phyloP scores from a whole-genome alignment of 2,888 invertebrate genomes.

The Leptinotarsa rubiginosa region DNA sequence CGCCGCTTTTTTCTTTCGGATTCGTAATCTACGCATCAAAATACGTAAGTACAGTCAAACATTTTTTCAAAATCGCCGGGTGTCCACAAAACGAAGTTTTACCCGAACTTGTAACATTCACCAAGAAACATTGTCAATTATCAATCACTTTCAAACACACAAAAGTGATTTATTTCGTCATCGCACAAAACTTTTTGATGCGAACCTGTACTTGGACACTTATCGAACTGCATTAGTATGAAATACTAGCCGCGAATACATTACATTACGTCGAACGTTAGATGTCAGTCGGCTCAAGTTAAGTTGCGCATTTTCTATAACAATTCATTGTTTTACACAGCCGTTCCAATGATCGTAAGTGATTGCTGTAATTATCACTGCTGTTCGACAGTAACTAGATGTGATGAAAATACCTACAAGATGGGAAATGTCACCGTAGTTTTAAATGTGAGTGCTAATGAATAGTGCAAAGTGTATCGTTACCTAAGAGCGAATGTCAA shows the following conservation, averaged over 20 bases:
- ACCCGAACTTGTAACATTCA: too few species aligned
- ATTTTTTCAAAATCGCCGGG: too few species aligned
- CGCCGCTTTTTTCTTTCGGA: too few species aligned
- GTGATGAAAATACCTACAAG: not conserved
- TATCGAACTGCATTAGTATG: slow-evolving; percentile 30
- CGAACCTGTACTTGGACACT: not conserved
- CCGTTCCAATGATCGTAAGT: not conserved
- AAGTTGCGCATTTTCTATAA: slow-evolving; percentile 31
- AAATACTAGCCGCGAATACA: slow-evolving; percentile 22
- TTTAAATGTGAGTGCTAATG: not conserved
- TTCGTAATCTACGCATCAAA: too few species aligned
- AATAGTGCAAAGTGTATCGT: not conserved
- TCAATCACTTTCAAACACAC: too few species aligned
- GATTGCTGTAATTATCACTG: slow-evolving; percentile 24
- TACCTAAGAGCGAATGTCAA: slow-evolving; percentile 1
- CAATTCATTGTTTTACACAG: slow-evolving; percentile 9
- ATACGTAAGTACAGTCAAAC: too few species aligned
- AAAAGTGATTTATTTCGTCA: too few species aligned
- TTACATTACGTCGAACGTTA: slow-evolving; percentile 25
- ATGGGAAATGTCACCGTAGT: slow-evolving; percentile 8
- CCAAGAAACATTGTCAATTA: too few species aligned
- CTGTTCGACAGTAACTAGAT: slow-evolving; percentile 14
- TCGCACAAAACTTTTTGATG: too few species aligned
- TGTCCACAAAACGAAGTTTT: too few species aligned
- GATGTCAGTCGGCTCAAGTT: slow-evolving; percentile 3